These are phyloP conservation scores for Cryptocephalus moraei DNA, from an alignment of 2,888 invertebrate genomes.

Conservation along the genomic window DNA sequence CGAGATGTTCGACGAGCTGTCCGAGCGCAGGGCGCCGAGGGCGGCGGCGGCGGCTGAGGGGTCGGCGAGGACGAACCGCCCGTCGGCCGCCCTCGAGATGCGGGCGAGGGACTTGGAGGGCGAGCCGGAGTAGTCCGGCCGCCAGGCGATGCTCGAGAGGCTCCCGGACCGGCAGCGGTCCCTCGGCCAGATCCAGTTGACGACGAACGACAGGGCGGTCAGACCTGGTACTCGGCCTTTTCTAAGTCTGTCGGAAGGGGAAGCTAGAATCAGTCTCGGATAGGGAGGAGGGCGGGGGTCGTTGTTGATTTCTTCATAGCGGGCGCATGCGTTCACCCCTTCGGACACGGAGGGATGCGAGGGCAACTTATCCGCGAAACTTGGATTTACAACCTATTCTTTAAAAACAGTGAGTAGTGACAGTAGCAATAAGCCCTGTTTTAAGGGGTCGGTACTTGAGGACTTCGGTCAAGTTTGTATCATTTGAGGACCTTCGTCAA, in stretches of 20 bases:
- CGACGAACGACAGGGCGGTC: slow-evolving; percentile 57
- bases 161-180: slow-evolving; percentile 52
- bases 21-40: slow-evolving; percentile 42
- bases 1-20: slow-evolving; percentile 47
- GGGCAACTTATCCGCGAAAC: too few species aligned
- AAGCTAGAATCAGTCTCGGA: neutral
- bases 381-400: too few species aligned
- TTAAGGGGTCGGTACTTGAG: too few species aligned
- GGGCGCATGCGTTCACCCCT: too few species aligned
- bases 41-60: slow-evolving; percentile 48
- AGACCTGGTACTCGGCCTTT: slow-evolving; percentile 92
- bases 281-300: too few species aligned
- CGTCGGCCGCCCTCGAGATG: slow-evolving; percentile 65
- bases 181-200: slow-evolving; percentile 69
- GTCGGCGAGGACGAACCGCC: slow-evolving; percentile 57
- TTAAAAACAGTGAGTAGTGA: too few species aligned
- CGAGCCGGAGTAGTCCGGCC: slow-evolving; percentile 35
- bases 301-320: too few species aligned
- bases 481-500: too few species aligned
- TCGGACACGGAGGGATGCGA: too few species aligned
- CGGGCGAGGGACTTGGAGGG: slow-evolving; percentile 45
- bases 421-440: too few species aligned
- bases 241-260: slow-evolving; percentile 60
- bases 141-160: slow-evolving; percentile 34
- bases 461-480: too few species aligned